These are phyloP conservation scores for Glyphotaelius pellucidus DNA, from an alignment of 2,888 invertebrate genomes.

Conservation along the genomic window DNA sequence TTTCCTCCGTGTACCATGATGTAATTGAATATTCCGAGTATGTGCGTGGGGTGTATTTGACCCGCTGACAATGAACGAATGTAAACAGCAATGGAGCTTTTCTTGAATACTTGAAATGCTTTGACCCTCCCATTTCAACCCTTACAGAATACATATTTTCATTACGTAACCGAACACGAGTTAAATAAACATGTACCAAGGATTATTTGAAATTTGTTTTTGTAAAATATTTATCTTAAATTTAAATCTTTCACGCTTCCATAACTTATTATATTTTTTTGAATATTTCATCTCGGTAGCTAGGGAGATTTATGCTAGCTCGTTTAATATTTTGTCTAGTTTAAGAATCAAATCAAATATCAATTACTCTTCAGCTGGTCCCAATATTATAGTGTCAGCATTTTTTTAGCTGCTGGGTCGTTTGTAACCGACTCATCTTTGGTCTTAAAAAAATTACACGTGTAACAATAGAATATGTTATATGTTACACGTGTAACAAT, in stretches of 20 bases:
- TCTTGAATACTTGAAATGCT: constrained; percentile 24
- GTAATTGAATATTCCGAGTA: not conserved
- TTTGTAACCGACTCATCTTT: too few species aligned
- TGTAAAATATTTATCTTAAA: not conserved
- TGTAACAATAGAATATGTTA: too few species aligned
- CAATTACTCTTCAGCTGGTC: too few species aligned
- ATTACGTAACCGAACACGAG: constrained; percentile 6
- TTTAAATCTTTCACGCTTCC: not conserved
- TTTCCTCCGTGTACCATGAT: not conserved
- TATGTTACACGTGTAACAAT: too few species aligned
- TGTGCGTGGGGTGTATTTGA: not conserved
- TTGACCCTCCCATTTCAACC: constrained; percentile 17
- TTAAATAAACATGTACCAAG: not conserved
- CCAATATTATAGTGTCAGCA: too few species aligned
- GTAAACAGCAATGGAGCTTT: constrained; percentile 6
- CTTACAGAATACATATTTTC: constrained; percentile 29
- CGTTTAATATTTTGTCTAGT: not conserved
- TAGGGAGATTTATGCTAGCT: not conserved
- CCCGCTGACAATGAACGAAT: not conserved
- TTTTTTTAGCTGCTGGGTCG: too few species aligned
- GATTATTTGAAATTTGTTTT: not conserved
- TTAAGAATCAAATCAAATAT: too few species aligned
- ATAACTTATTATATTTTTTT: not conserved
- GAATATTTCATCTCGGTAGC: not conserved
- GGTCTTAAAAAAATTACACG: too few species aligned